Evolutionary conservation across 1,140 invertebrate genomes (phyloP).

Genomic region (Asbolus verrucosus): DNA sequence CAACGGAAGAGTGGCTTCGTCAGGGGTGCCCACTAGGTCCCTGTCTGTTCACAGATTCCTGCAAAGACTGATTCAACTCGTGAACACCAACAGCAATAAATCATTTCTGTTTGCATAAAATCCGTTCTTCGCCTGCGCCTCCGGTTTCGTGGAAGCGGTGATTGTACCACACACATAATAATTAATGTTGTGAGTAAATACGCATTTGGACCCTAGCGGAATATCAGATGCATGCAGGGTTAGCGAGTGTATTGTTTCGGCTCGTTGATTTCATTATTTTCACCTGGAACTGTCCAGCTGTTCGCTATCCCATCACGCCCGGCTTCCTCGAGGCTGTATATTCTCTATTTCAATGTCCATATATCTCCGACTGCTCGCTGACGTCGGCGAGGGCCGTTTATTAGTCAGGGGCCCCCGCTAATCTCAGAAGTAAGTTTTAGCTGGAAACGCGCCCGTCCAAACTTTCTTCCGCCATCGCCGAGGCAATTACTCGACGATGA

Average conservation of each 20-base stretch:
- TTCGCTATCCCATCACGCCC: conserved; percentile 61
- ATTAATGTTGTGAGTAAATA: conserved; percentile 3
- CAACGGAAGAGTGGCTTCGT: too few species aligned
- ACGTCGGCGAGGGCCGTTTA: conserved; percentile 57
- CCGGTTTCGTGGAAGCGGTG: too few species aligned
- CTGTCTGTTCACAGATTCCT: too few species aligned
- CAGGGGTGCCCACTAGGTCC: too few species aligned
- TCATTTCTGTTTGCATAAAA: too few species aligned
- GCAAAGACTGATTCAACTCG: too few species aligned
- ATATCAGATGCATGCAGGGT: conserved; percentile 39
- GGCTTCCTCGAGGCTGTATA: conserved; percentile 52
- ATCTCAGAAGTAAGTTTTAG: conserved; percentile 19
- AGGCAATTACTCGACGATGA: too few species aligned
- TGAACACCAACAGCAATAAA: too few species aligned
- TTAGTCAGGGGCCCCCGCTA: conserved; percentile 57
- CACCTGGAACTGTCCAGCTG: conserved; percentile 63
- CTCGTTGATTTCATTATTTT: conserved; percentile 64
- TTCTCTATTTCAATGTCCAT: conserved; percentile 62
- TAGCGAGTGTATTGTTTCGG: conserved; percentile 60
- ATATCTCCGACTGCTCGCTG: conserved; percentile 59
- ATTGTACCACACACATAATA: too few species aligned
- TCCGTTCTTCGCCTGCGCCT: too few species aligned
- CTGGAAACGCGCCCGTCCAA: too few species aligned
- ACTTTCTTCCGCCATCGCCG: too few species aligned
- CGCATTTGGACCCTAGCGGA: background rate